These are phyloP conservation scores for Siniperca obscura DNA, from an alignment of 2,797 vertebrate species.

Conservation along the genomic window DNA sequence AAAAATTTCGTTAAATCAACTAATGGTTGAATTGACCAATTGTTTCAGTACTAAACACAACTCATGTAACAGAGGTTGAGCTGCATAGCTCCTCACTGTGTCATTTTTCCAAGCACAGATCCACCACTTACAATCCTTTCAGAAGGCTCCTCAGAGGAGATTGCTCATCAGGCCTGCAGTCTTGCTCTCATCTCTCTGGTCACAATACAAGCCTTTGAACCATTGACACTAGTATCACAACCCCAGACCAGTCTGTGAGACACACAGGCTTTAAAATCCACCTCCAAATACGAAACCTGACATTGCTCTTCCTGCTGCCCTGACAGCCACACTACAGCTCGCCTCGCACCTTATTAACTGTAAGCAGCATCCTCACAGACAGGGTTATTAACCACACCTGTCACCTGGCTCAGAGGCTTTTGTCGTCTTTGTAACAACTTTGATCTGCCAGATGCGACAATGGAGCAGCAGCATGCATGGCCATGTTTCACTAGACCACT, in stretches of 20 bases:
- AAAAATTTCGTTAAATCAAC: background rate
- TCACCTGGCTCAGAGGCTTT: slow-evolving; percentile 62
- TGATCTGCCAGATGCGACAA: slow-evolving; percentile 47
- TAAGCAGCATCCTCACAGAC: slow-evolving; percentile 55
- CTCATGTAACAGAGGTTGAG: background rate
- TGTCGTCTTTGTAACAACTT: slow-evolving; percentile 46
- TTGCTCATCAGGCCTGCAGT: slow-evolving; percentile 46
- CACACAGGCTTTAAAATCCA: slow-evolving; percentile 39
- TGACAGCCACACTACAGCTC: slow-evolving; percentile 49
- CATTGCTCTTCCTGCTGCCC: slow-evolving; percentile 33
- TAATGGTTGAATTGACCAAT: background rate
- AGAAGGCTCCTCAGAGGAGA: slow-evolving; percentile 17
- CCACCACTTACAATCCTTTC: slow-evolving; percentile 22
- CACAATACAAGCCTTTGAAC: slow-evolving; percentile 53
- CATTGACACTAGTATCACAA: slow-evolving; percentile 44
- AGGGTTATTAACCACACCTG: slow-evolving; percentile 67
- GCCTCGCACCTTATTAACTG: slow-evolving; percentile 66
- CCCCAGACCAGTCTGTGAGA: slow-evolving; percentile 19
- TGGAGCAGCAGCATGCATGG: background rate
- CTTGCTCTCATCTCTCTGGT: slow-evolving; percentile 19
- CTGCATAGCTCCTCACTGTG: background rate
- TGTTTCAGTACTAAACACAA: background rate
- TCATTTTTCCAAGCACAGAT: slow-evolving; percentile 42
- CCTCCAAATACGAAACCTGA: slow-evolving; percentile 25
- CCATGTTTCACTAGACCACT: slow-evolving; percentile 8